These are phyloP conservation scores for Anabas testudineus DNA, from an alignment of 2,797 vertebrate genomes.

Conservation along the genomic window DNA sequence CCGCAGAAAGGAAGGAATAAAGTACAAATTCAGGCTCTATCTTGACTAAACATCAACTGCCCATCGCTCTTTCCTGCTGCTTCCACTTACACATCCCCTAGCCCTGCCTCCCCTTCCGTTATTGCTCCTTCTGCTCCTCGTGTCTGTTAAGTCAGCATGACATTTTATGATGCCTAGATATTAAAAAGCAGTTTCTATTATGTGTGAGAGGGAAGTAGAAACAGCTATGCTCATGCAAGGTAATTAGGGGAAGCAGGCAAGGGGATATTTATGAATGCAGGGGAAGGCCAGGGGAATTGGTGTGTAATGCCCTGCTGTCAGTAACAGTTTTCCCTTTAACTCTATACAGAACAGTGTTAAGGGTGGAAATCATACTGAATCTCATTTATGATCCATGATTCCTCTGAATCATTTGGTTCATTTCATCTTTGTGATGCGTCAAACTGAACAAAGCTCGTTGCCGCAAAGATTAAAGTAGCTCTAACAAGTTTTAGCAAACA, in stretches of 20 bases:
- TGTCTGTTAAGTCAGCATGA: slow-evolving; percentile 86
- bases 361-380: slow-evolving; percentile 69
- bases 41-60: slow-evolving; percentile 38
- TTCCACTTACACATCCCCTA: slow-evolving; percentile 20
- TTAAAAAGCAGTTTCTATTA: slow-evolving; percentile 87
- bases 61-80: slow-evolving; percentile 23
- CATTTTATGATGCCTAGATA: slow-evolving; percentile 86
- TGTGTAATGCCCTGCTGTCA: slow-evolving; percentile 85
- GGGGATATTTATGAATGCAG: slow-evolving; percentile 84
- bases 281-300: slow-evolving; percentile 77
- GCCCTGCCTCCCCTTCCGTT: slow-evolving; percentile 67
- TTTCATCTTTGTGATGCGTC: slow-evolving; percentile 58
- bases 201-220: slow-evolving; percentile 82
- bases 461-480: slow-evolving; percentile 24
- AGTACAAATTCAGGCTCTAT: slow-evolving; percentile 43
- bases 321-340: slow-evolving; percentile 81
- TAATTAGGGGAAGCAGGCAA: slow-evolving; percentile 84
- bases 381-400: slow-evolving; percentile 73
- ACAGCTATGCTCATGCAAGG: slow-evolving; percentile 82
- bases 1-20: slow-evolving; percentile 16
- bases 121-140: slow-evolving; percentile 81
- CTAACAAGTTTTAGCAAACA: slow-evolving; percentile 39
- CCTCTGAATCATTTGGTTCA: slow-evolving; percentile 67
- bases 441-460: slow-evolving; percentile 35
- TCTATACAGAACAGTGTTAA: slow-evolving; percentile 71